These are phyloP conservation scores for Colossoma macropomum DNA, from an alignment of 2,113 vertebrate species.

Conservation along the genomic window DNA sequence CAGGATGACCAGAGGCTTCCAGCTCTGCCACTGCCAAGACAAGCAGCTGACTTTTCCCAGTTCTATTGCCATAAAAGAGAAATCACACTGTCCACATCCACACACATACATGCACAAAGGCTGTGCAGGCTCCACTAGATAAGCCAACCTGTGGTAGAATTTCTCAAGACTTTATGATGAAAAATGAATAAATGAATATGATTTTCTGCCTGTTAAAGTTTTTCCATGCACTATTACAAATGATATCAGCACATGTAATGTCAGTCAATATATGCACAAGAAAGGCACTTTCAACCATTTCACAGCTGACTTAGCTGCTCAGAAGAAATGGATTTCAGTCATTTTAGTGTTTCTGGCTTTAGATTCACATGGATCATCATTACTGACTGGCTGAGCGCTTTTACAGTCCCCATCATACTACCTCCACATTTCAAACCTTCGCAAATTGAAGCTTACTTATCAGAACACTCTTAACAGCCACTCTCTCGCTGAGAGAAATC, in stretches of 20 bases:
- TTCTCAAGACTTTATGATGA: background rate
- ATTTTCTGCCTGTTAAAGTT: background rate
- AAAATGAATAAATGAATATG: conserved; percentile 3
- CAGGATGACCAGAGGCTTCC: background rate
- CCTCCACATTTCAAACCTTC: background rate
- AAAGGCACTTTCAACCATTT: conserved; percentile 5
- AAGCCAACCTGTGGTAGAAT: background rate
- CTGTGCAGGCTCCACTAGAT: background rate
- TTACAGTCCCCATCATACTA: background rate
- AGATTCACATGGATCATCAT: conserved; percentile 3
- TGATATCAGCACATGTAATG: background rate
- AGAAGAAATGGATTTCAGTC: background rate
- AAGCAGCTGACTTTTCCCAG: background rate
- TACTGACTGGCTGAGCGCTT: background rate
- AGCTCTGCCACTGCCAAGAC: background rate
- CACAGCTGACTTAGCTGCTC: background rate
- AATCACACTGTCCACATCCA: background rate
- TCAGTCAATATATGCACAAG: conserved; percentile 11
- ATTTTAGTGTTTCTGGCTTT: background rate
- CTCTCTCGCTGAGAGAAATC: background rate
- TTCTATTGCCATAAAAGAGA: background rate
- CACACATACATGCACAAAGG: background rate
- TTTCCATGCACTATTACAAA: background rate
- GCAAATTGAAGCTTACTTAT: conserved; percentile 10
- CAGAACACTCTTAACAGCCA: background rate